Conservation (phyloP, 2,113 vertebrate genomes). For the Chamaetylas fuelleborni region DNA sequence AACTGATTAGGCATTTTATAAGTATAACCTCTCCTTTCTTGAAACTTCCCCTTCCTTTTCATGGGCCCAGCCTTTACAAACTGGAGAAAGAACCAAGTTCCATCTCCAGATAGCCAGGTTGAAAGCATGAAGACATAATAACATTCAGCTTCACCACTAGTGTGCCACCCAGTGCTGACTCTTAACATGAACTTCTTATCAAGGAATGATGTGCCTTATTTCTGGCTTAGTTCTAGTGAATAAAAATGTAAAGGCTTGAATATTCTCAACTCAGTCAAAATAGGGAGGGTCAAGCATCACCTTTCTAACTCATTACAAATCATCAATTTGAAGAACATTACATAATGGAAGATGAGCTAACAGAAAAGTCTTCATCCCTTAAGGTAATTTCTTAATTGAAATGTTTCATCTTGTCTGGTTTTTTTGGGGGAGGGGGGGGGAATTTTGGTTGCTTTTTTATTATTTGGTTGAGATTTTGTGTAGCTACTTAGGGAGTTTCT, state of each 20-base stretch:
- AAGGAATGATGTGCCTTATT: not conserved
- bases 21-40: not conserved
- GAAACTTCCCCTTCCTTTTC: not conserved
- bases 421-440: not conserved
- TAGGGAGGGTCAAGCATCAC: not conserved
- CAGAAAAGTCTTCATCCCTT: not conserved
- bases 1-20: not conserved
- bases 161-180: not conserved
- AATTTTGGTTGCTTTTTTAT: too few relatives aligned
- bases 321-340: not conserved
- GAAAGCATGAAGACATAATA: not conserved
- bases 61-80: not conserved
- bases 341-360: not conserved
- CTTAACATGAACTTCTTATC: not conserved
- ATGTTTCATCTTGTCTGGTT: not conserved
- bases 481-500: not conserved
- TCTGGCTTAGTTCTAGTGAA: not conserved
- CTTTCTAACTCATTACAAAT: not conserved
- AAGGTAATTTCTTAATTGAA: not conserved
- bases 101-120: not conserved
- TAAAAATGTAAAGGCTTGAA: not conserved
- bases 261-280: not conserved
- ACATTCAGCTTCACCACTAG: not conserved
- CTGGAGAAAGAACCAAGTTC: not conserved
- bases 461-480: not conserved